Conservation (phyloP, 2,888 invertebrate species). For the Nephrocerus scutellatus region DNA sequence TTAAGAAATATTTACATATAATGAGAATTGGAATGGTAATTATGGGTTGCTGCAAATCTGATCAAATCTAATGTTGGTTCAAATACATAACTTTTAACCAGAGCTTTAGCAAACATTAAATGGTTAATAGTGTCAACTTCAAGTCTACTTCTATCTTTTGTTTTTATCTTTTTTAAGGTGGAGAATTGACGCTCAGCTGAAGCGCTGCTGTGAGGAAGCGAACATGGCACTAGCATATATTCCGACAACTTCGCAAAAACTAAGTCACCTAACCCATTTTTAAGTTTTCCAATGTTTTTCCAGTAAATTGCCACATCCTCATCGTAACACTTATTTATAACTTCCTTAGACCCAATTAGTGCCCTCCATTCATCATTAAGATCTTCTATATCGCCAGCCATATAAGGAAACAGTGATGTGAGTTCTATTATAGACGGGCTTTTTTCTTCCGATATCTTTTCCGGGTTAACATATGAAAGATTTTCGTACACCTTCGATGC, state of each 20-base stretch:
- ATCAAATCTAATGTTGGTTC: background rate
- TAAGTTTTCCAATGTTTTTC: too few species aligned
- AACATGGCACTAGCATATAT: too few species aligned
- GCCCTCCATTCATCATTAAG: slow-evolving; percentile 4
- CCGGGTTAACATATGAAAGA: background rate
- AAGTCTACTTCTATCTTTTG: slow-evolving; percentile 2
- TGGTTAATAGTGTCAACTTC: background rate
- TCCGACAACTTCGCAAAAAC: background rate
- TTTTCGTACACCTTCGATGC: slow-evolving; percentile 1
- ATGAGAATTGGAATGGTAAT: background rate
- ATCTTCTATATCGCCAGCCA: slow-evolving; percentile 2
- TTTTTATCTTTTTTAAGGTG: slow-evolving; percentile 3
- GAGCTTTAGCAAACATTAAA: background rate
- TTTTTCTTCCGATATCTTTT: background rate
- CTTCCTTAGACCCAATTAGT: background rate
- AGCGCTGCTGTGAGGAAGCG: too few species aligned
- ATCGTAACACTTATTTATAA: background rate
- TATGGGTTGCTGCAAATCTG: background rate
- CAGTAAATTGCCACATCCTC: too few species aligned
- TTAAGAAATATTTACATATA: background rate
- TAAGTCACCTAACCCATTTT: slow-evolving; percentile 3
- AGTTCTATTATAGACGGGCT: slow-evolving; percentile 1
- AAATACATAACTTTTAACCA: background rate
- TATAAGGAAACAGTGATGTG: background rate
- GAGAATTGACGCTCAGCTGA: background rate